Conservation (phyloP, 2,797 vertebrate genomes). For the Anolis apletophallus region DNA sequence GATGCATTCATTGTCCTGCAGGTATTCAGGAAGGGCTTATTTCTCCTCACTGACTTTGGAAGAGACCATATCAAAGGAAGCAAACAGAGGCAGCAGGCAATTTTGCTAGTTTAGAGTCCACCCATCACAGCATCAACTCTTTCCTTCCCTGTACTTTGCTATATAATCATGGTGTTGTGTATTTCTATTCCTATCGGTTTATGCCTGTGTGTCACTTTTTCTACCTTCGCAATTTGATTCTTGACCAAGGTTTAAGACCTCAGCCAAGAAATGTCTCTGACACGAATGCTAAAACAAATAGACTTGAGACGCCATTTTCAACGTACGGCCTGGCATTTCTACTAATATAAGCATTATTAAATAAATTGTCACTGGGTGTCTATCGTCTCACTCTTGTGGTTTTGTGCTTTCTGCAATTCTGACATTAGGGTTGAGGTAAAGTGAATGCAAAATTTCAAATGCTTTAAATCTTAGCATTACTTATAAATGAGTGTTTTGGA, state of each 20-base stretch:
- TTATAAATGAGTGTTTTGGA: too few relatives aligned
- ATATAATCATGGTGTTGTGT: not conserved
- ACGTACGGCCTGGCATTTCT: not conserved
- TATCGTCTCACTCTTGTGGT: too few relatives aligned
- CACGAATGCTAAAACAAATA: not conserved
- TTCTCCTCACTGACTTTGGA: not conserved
- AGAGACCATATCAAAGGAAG: not conserved
- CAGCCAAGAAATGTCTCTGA: not conserved
- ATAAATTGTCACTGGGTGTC: too few relatives aligned
- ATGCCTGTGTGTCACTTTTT: not conserved
- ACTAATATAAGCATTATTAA: too few relatives aligned
- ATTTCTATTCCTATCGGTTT: not conserved
- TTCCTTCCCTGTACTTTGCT: not conserved
- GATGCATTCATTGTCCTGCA: not conserved
- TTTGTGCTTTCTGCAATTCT: too few relatives aligned
- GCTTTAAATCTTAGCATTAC: too few relatives aligned
- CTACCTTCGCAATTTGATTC: not conserved
- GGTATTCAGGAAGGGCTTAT: not conserved
- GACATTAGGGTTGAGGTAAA: too few relatives aligned
- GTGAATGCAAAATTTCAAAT: too few relatives aligned
- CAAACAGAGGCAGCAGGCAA: not conserved
- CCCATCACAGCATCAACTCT: not conserved
- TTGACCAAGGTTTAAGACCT: not conserved
- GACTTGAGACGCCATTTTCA: not conserved
- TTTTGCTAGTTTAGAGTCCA: not conserved